Base-by-base conservation (phyloP, 2,888 invertebrate species). In the Nymphalis polychloros region DNA sequence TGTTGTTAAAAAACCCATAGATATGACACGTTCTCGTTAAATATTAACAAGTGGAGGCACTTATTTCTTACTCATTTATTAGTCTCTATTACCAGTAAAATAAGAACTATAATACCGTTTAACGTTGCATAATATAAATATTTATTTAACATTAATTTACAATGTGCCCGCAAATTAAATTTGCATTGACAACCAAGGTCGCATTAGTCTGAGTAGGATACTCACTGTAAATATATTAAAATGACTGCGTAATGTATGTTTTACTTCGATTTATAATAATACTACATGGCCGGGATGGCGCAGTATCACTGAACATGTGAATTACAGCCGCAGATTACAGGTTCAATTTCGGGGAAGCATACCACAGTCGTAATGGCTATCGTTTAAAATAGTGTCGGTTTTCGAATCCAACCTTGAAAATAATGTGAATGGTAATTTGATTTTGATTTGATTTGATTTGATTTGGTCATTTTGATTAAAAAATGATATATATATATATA, bases 1-100 rank as follows among this genome's bases (percentile, higher is more conserved):
- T 41, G 35, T 23, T 50, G 23, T 59, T 48, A 35, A 59, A 57
- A 61, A 49, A n/a, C n/a, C 31, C n/a, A 19, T 27, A 61, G 46
- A 66, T 66, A 66, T 49, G 66, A 20, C 66, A 66, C 65, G 60
- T 52, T 19, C 53, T 66, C 48, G 46, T 23, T 53, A 61, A 47
- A 66, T 5, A 20, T 31, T 23, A n/a, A 55, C 53, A 8, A 55
- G 16, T 27, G 16, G 20, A 55, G 17, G 23, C 17, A 1, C 6
- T 8, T 53, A 23, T 27, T 31, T 53, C 27, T 31, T 41, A 52
- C n/a, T 17, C 17, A 13, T 6, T 2, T 53, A 23, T 27, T 17
- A 31, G 13, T 7, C 27, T 55, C 16, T 31, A n/a, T n/a, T 50
- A 2, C 19, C 1, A 16, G 8, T 55, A 31, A 2, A 55, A 55